These are phyloP conservation scores for Neodiprion lecontei DNA, from an alignment of 1,140 invertebrate species.

Conservation along the genomic window DNA sequence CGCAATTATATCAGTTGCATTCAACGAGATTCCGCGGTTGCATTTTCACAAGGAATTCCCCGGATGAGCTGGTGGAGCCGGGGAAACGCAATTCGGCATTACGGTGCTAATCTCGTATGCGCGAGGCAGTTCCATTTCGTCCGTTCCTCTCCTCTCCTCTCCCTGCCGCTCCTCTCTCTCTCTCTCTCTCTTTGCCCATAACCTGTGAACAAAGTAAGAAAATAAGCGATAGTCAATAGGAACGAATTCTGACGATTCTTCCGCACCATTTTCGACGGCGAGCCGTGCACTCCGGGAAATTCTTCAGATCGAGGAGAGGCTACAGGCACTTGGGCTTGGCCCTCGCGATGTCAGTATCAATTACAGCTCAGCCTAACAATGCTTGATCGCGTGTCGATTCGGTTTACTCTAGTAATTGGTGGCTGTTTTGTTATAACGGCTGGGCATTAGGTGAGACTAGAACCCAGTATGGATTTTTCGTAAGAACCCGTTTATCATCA, in stretches of 20 bases:
- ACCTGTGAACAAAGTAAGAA: neutral
- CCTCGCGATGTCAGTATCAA: too few relatives aligned
- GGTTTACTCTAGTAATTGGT: too few relatives aligned
- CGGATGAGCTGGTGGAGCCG: neutral
- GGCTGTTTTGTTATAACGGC: too few relatives aligned
- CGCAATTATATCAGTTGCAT: slow-evolving; percentile 2
- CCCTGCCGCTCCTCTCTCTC: neutral
- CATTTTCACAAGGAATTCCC: neutral
- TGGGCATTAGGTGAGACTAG: too few relatives aligned
- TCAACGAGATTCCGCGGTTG: neutral
- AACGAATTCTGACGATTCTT: neutral
- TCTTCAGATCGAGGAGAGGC: too few relatives aligned
- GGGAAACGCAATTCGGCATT: slow-evolving; percentile 3
- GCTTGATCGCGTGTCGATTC: too few relatives aligned
- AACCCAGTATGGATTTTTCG: too few relatives aligned
- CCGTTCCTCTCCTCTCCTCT: too few relatives aligned
- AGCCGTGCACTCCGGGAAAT: too few relatives aligned
- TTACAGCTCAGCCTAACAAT: too few relatives aligned
- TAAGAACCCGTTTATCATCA: too few relatives aligned
- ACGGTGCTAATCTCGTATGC: neutral
- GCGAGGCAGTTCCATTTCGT: neutral
- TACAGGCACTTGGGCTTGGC: too few relatives aligned
- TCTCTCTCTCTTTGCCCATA: neutral
- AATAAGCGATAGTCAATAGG: neutral
- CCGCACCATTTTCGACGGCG: neutral